Base-by-base conservation (phyloP, 2,113 vertebrate species). In the Telmatochromis sp. region DNA sequence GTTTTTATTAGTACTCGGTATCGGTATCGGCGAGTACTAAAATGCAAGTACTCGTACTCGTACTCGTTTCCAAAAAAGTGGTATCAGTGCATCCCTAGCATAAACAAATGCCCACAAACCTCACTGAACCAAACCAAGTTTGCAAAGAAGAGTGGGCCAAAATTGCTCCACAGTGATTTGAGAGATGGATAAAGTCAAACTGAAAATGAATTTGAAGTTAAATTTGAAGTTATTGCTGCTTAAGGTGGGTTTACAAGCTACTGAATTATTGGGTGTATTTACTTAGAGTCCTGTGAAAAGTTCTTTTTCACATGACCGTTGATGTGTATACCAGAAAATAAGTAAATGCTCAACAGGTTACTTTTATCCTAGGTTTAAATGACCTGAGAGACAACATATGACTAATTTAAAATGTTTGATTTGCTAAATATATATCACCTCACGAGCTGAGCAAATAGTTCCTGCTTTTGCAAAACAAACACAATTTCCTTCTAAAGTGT, bases 401-500 rank as follows among this genome's bases (percentile, higher is more conserved):
- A 9, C 68, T 79, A 5, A 75, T 88, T 86, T 37, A 53, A 54
- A 88, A 42, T 7, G 12, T 86, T 82, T 33, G 33, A 58, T 83
- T 75, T 73, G 37, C 45, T 53, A 6, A 10, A 37, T 63, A 19
- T 63, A 35, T 40, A 45, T 47, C 57, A 58, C 31, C 21, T 80
- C 49, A 49, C 17, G 40, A 47, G 73, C 78, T 70, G 21, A 45
- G 33, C 82, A 40, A 86, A 87, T 47, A 31, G 65, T 42, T 75
- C 11, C 33, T 35, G n/a, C 65, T 84, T 90, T 55, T 70, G 23
- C 17, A 33, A 79, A 88, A 65, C 51, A 87, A 90, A 91, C 33
- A 33, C 82, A 80, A 75, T 93, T 90, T 91, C 47, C 53, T 81
- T 28, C 35, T 49, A 5, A 87, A 89, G 85, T 75, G 88, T 89